These are phyloP conservation scores for Riptortus pedestris DNA, from an alignment of 1,140 invertebrate genomes.

Conservation along the genomic window DNA sequence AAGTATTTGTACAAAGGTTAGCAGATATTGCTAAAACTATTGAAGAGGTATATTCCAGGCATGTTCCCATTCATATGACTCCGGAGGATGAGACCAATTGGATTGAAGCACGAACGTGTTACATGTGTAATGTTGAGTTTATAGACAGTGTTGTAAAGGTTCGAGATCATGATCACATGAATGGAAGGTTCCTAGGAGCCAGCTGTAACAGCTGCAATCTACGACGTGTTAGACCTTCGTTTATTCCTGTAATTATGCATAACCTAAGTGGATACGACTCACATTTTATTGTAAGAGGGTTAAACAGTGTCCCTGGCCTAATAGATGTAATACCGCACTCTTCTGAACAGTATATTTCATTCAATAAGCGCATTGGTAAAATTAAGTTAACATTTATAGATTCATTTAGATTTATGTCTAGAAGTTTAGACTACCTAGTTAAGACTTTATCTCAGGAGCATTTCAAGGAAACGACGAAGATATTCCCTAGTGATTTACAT, in stretches of 20 bases:
- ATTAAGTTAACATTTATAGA: no score
- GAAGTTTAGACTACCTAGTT: not conserved
- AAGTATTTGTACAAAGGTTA: not conserved
- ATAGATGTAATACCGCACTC: no score
- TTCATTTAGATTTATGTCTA: no score
- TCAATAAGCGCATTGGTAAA: no score
- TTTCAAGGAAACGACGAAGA: not conserved
- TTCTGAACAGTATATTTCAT: no score
- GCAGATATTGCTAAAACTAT: not conserved
- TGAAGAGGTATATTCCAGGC: not conserved
- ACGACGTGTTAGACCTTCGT: not conserved
- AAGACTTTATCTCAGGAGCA: not conserved
- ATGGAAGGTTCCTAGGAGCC: not conserved
- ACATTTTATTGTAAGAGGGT: not conserved
- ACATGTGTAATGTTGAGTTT: not conserved
- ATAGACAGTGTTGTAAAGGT: not conserved
- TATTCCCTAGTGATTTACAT: not conserved
- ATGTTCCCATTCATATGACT: not conserved
- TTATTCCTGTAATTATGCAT: conserved; percentile 10
- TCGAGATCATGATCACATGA: conserved; percentile 2
- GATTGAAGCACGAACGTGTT: not conserved
- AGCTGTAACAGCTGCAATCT: not conserved
- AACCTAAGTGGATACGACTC: conserved; percentile 8
- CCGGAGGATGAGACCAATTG: not conserved
- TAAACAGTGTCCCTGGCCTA: not conserved